phyloP scores from a whole-genome alignment of 2,113 vertebrate genomes.

The Pomatorhinus ruficollis region DNA sequence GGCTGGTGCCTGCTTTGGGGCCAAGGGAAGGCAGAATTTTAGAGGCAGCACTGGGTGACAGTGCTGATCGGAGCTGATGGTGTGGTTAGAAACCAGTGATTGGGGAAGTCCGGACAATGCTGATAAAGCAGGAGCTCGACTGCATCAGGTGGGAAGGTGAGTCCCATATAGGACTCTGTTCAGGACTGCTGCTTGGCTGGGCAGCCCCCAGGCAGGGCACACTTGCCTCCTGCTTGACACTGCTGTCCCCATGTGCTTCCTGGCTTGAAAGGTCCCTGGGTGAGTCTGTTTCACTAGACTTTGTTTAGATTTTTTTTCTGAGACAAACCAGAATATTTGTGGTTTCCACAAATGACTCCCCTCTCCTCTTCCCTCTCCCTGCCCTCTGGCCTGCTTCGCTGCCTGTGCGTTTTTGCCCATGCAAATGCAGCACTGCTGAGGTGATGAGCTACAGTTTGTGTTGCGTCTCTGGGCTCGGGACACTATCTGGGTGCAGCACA shows the following conservation, averaged over 20 bases:
- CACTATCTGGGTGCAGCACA: background rate
- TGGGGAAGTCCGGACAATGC: accelerated
- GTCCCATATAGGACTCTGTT: accelerated
- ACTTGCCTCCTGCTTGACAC: background rate
- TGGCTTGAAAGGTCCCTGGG: background rate
- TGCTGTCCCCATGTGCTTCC: background rate
- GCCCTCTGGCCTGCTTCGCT: background rate
- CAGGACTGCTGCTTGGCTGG: background rate
- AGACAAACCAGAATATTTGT: background rate
- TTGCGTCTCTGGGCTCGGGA: background rate
- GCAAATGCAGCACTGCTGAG: background rate
- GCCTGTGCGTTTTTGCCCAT: background rate
- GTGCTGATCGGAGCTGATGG: accelerated
- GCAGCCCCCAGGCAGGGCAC: background rate
- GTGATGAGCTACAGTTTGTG: background rate
- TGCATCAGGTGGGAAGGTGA: background rate
- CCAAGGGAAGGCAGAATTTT: background rate
- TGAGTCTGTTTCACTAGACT: background rate
- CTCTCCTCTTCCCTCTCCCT: constrained; percentile 6
- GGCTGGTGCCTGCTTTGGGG: background rate
- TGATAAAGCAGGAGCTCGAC: background rate
- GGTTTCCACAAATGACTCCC: constrained; percentile 13
- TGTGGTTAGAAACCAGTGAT: background rate
- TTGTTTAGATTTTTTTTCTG: background rate
- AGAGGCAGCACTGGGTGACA: background rate